A percentile compares a stretch with the other conserved stretches of the same genome.
phyloP scores from a whole-genome alignment of 2,797 vertebrate species.

The Loris lydekkerianus region DNA sequence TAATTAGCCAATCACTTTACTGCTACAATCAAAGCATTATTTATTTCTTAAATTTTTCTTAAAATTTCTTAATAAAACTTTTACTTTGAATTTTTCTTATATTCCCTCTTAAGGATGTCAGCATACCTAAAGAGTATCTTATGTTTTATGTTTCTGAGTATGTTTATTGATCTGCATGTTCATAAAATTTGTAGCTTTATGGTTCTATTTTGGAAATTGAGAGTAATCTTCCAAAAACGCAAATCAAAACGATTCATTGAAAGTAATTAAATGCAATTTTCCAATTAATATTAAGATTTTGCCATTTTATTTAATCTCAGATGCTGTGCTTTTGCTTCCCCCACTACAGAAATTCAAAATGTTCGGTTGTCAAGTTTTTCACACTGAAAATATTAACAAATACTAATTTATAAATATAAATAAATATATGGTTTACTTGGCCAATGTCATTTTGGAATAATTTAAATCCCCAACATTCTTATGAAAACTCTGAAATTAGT shows the following conservation, averaged over 20 bases:
- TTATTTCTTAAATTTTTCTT: background rate
- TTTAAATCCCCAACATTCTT: background rate
- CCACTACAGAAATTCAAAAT: background rate
- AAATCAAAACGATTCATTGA: background rate
- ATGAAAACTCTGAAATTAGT: conserved; percentile 6
- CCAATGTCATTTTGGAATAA: background rate
- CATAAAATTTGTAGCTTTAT: background rate
- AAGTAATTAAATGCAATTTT: background rate
- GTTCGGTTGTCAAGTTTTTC: background rate
- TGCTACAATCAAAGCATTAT: background rate
- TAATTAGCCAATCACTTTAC: background rate
- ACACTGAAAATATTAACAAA: conserved; percentile 9
- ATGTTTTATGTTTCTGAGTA: background rate
- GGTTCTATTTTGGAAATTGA: background rate
- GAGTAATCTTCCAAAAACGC: background rate
- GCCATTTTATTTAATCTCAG: background rate
- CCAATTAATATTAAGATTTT: background rate
- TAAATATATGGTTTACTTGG: background rate
- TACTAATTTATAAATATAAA: background rate
- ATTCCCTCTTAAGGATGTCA: background rate
- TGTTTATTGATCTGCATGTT: background rate
- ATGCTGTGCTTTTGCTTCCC: background rate
- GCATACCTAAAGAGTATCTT: background rate
- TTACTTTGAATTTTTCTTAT: background rate
- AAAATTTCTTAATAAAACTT: background rate